These are phyloP conservation scores for Dendropsophus ebraccatus DNA, from an alignment of 2,113 vertebrate species.

Conservation along the genomic window DNA sequence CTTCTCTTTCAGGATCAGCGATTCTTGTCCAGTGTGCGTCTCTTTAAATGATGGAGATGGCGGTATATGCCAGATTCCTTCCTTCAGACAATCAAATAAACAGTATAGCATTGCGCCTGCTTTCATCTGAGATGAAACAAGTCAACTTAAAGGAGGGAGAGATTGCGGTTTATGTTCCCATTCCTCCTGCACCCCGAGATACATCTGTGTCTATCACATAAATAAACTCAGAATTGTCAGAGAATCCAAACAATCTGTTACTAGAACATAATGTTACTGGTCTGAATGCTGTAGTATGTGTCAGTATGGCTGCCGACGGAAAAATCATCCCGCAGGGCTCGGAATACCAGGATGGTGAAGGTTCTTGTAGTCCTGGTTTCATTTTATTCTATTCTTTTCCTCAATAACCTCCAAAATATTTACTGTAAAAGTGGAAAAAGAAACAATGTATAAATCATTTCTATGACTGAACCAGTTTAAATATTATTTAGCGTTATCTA, in stretches of 20 bases:
- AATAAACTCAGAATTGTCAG: conserved; percentile 16
- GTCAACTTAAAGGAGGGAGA: not conserved
- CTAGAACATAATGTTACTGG: not conserved
- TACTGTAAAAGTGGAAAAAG: not conserved
- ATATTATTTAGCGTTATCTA: not conserved
- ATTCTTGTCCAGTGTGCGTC: conserved; percentile 8
- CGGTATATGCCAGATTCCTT: conserved; percentile 19
- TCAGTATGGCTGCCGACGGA: not conserved
- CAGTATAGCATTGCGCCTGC: not conserved
- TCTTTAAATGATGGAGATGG: conserved; percentile 3
- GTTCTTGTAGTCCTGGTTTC: not conserved
- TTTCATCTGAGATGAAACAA: conserved; percentile 25
- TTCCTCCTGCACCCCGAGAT: not conserved
- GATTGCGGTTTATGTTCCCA: not conserved
- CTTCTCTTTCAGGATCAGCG: conserved; percentile 1
- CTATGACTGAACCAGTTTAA: not conserved
- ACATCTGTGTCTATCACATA: conserved; percentile 8
- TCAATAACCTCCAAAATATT: not conserved
- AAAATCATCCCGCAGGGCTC: not conserved
- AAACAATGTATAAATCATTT: not conserved
- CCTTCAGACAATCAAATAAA: conserved; percentile 24
- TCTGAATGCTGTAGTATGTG: not conserved
- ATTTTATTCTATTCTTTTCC: not conserved
- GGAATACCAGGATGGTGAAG: not conserved
- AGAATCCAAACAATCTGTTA: not conserved